Base-by-base conservation (phyloP, 2,113 vertebrate genomes). In the Gadus macrocephalus region DNA sequence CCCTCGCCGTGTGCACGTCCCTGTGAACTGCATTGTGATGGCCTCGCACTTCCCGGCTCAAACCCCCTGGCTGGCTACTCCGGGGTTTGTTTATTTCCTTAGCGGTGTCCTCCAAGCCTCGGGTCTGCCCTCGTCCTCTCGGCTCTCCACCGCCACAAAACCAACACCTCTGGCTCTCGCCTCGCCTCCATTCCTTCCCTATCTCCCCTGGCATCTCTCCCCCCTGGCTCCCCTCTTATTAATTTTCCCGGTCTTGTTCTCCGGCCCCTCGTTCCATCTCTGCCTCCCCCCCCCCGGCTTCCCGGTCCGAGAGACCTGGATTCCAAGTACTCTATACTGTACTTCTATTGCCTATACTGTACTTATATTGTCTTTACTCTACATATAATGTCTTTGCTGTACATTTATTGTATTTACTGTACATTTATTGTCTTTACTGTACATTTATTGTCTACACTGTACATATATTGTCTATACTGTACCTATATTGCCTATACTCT, bases 121-220 rank as follows among this genome's bases (percentile, higher is more conserved):
- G 5, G 55, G 3, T 16, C 55, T 58, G 55, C 55, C 55, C 55
- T 58, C n/a, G 55, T 17, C 55, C 55, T n/a, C 15, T 71, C 74
- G 68, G 78, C 73, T 70, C 65, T 56, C 81, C 75, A 62, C 72
- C 5, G 8, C 66, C 42, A 49, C 12, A 56, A 56, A 76, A 73
- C 55, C 55, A 65, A 1, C 42, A 49, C 5, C 42, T 11, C 42
- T 12, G 12, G 69, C 77, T 81, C 69, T 53, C 2, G 17, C n/a
- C 25, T 11, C 8, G 6, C n/a, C 4, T 25, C 5, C 7, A 19
- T 42, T 28, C 11, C 20, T 58, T 53, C 17, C n/a, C 42, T 17
- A 12, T 19, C 6, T 49, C 3, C 4, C 64, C 22, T 3, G 35
- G 35, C 12, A 27, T n/a, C 22, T 53, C 73, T 76, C 27, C 42